Evolutionary conservation across 2,797 vertebrate species (phyloP).

Genomic region (Clamator glandarius): DNA sequence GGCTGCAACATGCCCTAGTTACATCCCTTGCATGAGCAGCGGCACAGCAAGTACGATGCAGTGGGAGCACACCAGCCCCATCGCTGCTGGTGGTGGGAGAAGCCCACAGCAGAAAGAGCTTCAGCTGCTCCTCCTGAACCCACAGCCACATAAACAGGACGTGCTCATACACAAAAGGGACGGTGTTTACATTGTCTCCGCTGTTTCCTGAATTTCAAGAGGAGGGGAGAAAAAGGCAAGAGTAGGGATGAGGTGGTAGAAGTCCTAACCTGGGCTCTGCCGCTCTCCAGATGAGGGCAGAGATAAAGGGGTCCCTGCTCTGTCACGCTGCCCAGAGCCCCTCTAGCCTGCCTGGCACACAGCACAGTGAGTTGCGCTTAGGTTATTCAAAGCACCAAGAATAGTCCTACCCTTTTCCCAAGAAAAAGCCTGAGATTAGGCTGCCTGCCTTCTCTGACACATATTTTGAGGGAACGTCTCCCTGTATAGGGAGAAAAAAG

Average conservation of each 20-base stretch:
- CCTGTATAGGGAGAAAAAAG: not conserved
- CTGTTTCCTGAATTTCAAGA: not conserved
- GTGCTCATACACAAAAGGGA: not conserved
- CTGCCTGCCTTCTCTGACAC: not conserved
- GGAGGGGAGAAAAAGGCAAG: not conserved
- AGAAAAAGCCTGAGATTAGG: not conserved
- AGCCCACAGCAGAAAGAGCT: not conserved
- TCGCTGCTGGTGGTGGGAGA: not conserved
- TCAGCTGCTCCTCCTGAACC: conserved; percentile 14
- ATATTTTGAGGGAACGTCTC: not conserved
- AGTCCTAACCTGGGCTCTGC: not conserved
- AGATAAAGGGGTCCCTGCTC: not conserved
- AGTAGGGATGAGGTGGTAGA: not conserved
- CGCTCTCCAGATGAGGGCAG: not conserved
- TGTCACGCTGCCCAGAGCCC: not conserved
- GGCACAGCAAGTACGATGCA: fast-evolving
- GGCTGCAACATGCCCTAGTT: conserved; percentile 42
- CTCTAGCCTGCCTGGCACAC: not conserved
- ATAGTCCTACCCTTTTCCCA: not conserved
- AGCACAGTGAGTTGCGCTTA: not conserved
- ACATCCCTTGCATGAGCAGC: not conserved
- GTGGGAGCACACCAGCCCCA: not conserved
- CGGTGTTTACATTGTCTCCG: not conserved
- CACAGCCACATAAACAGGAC: not conserved
- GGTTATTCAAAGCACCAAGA: not conserved